Conservation (phyloP, 1,140 invertebrate genomes). For the Melipona quadrifasciata region DNA sequence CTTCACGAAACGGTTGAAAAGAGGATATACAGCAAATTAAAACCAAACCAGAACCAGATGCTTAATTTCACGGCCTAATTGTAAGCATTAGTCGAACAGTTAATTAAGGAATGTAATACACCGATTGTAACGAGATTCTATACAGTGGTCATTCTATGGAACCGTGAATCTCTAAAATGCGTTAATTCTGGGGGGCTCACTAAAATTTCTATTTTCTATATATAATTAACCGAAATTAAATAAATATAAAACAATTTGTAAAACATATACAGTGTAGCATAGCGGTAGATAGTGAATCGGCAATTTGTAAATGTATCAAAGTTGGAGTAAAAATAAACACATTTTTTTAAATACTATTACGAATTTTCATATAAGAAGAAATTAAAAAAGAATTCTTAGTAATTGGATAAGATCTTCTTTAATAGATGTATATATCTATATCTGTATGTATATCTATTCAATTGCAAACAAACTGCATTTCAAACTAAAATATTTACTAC, state of each 20-base stretch:
- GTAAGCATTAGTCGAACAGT: constrained; percentile 77
- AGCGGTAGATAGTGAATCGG: too few relatives aligned
- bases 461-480: background rate
- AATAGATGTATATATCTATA: background rate
- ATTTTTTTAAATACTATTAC: background rate
- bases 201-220: constrained; percentile 21
- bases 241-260: background rate
- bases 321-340: too few relatives aligned
- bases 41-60: constrained; percentile 60
- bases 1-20: constrained; percentile 39
- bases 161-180: constrained; percentile 67
- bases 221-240: background rate
- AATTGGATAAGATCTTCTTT: background rate
- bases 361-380: background rate
- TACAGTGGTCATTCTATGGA: constrained; percentile 70
- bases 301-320: too few relatives aligned
- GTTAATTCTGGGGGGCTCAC: constrained; percentile 24
- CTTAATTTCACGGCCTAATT: constrained; percentile 80
- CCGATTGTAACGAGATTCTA: constrained; percentile 73
- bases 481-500: background rate
- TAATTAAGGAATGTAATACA: constrained; percentile 79
- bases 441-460: background rate
- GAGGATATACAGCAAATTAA: constrained; percentile 49
- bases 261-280: background rate
- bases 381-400: background rate